A percentile compares a stretch with the other conserved stretches of the same genome.
phyloP scores from a whole-genome alignment of 2,113 vertebrate genomes.

The Zootoca vivipara region DNA sequence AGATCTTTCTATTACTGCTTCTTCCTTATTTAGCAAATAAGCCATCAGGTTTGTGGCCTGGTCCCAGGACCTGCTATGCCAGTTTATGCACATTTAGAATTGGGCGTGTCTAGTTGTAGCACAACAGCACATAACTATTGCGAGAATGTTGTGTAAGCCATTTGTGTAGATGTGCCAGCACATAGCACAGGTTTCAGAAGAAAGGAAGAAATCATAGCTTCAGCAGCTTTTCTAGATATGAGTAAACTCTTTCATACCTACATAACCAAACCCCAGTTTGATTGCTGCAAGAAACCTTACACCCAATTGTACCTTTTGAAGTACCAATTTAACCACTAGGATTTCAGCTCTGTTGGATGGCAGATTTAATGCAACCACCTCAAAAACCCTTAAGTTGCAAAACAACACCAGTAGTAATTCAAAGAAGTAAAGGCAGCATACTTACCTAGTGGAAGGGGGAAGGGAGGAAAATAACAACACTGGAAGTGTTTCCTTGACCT shows the following conservation, averaged over 20 bases:
- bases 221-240: not conserved
- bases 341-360: not conserved
- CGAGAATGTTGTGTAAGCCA: constrained; percentile 9
- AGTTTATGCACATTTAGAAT: constrained; percentile 18
- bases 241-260: not conserved
- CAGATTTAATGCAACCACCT: not conserved
- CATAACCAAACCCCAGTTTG: not conserved
- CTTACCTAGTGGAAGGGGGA: not conserved
- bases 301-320: not conserved
- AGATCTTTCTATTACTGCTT: constrained; percentile 24
- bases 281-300: not conserved
- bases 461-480: not conserved
- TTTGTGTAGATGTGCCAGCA: not conserved
- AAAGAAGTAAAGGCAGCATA: not conserved
- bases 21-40: constrained; percentile 35
- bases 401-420: constrained; percentile 3
- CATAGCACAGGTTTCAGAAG: not conserved
- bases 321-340: not conserved
- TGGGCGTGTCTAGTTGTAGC: constrained; percentile 8
- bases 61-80: constrained; percentile 10
- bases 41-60: constrained; percentile 8
- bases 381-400: constrained; percentile 1
- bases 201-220: not conserved
- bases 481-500: constrained; percentile 10
- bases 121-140: not conserved